Percentiles rank a stretch among this genome's conserved stretches.
Conservation (phyloP, 2,113 vertebrate genomes). For the Turdus rufiventris region DNA sequence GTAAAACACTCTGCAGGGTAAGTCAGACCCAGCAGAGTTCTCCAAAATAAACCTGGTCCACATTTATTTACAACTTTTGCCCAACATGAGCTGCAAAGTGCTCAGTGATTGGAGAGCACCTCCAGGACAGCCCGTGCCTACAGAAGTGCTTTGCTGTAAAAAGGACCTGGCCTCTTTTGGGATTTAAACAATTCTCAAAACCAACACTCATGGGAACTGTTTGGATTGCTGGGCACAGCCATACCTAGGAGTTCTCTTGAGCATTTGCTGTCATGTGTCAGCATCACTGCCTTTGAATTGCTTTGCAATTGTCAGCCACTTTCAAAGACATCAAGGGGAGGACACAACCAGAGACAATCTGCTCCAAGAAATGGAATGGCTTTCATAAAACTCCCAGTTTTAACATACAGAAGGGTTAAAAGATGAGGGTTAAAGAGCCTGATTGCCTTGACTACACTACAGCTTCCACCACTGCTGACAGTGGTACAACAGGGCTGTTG, state of each 20-base stretch:
- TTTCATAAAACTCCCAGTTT: not conserved
- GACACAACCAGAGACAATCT: not conserved
- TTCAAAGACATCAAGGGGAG: not conserved
- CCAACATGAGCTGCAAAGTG: not conserved
- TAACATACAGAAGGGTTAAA: not conserved
- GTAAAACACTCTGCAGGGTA: not conserved
- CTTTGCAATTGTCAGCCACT: not conserved
- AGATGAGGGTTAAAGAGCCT: not conserved
- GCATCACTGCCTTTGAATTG: not conserved
- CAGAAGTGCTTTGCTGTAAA: not conserved
- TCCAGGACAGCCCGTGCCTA: not conserved
- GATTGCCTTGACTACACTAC: not conserved
- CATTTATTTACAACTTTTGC: not conserved
- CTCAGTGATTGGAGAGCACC: not conserved
- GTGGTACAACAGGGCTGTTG: not conserved
- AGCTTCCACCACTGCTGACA: not conserved
- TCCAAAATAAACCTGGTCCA: not conserved
- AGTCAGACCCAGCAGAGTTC: not conserved
- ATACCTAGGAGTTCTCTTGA: not conserved
- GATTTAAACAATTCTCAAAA: not conserved
- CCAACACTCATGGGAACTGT: not conserved
- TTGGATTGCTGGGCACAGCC: not conserved
- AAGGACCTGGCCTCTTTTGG: not conserved
- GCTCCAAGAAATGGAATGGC: not conserved
- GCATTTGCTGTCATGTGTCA: not conserved